These are phyloP conservation scores for Petromus typicus DNA, from an alignment of 2,113 vertebrate species.

Conservation along the genomic window DNA sequence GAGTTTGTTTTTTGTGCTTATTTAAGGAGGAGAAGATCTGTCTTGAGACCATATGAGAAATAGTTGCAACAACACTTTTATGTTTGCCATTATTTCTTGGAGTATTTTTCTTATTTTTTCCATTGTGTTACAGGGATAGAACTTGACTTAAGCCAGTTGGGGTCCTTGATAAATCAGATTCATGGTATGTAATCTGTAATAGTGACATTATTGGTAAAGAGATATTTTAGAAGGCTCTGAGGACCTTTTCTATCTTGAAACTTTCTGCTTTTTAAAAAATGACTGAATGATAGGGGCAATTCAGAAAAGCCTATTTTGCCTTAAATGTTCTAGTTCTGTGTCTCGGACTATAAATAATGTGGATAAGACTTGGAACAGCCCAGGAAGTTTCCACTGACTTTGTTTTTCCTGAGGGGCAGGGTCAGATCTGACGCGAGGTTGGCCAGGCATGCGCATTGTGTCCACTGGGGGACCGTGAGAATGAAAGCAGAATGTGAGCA, in stretches of 20 bases:
- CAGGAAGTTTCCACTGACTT: conserved; percentile 74
- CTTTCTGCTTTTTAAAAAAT: conserved; percentile 18
- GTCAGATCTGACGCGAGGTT: conserved; percentile 52
- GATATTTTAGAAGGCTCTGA: neutral
- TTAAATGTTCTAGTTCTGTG: conserved; percentile 68
- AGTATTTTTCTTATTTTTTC: neutral
- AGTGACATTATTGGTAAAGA: neutral
- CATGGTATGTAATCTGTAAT: neutral
- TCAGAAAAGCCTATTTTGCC: conserved; percentile 61
- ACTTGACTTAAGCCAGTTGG: neutral
- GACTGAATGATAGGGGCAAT: conserved; percentile 40
- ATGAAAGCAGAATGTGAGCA: conserved; percentile 14
- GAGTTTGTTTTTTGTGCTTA: conserved; percentile 36
- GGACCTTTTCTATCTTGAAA: neutral
- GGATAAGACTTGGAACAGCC: conserved; percentile 71
- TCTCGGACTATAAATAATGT: conserved; percentile 69
- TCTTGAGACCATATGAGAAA: neutral
- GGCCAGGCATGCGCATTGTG: neutral
- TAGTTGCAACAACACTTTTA: neutral
- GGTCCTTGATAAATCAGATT: conserved; percentile 10
- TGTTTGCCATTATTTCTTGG: conserved; percentile 34
- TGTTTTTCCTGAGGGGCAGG: conserved; percentile 70
- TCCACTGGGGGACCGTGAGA: neutral
- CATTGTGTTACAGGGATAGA: neutral
- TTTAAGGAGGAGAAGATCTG: neutral